Base-by-base conservation (phyloP, 2,888 invertebrate genomes). In the Mellilla xanthometata region DNA sequence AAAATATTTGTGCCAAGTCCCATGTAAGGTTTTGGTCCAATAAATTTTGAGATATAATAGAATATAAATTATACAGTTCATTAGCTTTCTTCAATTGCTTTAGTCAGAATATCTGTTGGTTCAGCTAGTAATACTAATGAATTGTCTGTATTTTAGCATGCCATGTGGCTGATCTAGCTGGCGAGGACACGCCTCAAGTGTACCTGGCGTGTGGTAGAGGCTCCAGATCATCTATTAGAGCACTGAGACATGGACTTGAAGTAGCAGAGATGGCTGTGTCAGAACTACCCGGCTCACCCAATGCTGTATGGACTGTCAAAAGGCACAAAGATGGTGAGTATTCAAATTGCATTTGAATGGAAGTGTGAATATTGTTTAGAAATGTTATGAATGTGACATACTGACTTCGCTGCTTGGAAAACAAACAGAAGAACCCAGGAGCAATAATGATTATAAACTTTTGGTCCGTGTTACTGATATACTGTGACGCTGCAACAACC, bases 201-300 rank as follows among this genome's bases (percentile, higher is more conserved):
- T 99, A 99, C 82, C 94, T 98, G 71, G 92, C 98, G 2, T 99
- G 99, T 85, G 99, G 99, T 0, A 91, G 99, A 51, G 99, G 99
- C 0, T 96, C 99, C 0, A 91, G 99, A 30, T 99, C 99, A 0
- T 95, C 98, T 0, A 79, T 99, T 30, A 91, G 98, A 68, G 97
- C 99, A 0, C 86, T 99, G 6, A 92, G 99, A 12, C 99, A 99
- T 81, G 99, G 99, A 62, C 91, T 99, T 36, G 99, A 99, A 91
- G 99, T 99, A 1, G 97, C 98, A 0, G 99, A 99, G 88, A 99
- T 99, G 99, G 99, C 99, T 47, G 99, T 99, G 2, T 99, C 99
- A 12, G 99, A 99, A 83, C 90, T 99, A 60, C 99, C 99, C n/a
- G 99, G 99, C 72, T 99, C 98, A 73, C 99, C 99, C 1, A 99